These are phyloP conservation scores for Myzus persicae DNA, from an alignment of 1,140 invertebrate species.

Conservation along the genomic window DNA sequence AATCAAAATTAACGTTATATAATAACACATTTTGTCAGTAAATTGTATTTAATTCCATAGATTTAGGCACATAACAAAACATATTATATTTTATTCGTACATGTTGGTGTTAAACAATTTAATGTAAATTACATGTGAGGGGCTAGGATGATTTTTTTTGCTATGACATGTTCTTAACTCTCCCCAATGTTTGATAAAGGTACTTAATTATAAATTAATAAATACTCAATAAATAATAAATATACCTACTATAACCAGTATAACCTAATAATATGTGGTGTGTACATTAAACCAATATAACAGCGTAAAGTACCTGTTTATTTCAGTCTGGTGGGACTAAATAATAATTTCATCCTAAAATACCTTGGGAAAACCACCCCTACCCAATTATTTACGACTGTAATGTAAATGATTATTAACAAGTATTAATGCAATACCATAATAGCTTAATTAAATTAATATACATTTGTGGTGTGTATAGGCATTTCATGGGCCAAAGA, in stretches of 20 bases:
- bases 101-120: not conserved
- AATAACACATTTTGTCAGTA: not conserved
- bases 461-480: too few relatives aligned
- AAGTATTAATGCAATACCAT: too few relatives aligned
- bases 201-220: not conserved
- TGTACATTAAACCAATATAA: not conserved
- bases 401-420: not conserved
- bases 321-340: not conserved
- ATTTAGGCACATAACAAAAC: not conserved
- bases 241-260: too few relatives aligned
- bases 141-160: not conserved
- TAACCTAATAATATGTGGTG: too few relatives aligned
- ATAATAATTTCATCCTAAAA: not conserved
- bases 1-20: not conserved
- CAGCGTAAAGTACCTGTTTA: too few relatives aligned
- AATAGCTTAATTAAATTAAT: too few relatives aligned
- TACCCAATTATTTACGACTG: not conserved
- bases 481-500: too few relatives aligned
- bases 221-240: too few relatives aligned
- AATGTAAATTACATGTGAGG: not conserved
- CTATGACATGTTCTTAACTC: not conserved
- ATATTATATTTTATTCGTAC: not conserved
- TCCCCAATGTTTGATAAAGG: not conserved
- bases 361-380: too few relatives aligned
- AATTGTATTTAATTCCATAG: not conserved